phyloP scores from a whole-genome alignment of 2,888 invertebrate species.

The Agonopterix arenella region DNA sequence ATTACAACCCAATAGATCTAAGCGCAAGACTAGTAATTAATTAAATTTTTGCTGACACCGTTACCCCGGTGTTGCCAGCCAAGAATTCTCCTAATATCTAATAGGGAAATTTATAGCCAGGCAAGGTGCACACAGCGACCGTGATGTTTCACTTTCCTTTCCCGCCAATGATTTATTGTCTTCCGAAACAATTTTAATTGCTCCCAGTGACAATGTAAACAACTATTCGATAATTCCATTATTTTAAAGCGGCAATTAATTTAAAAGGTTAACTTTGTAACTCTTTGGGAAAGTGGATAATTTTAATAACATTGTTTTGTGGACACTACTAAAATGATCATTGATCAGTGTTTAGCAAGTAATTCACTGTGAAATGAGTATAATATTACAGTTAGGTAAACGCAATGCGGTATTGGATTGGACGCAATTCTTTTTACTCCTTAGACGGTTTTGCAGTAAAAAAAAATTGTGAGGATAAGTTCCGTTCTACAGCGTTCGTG shows the following conservation, averaged over 20 bases:
- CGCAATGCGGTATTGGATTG: no score
- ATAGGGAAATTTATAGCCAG: slow-evolving; percentile 75
- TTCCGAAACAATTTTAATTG: slow-evolving; percentile 75
- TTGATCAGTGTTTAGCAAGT: no score
- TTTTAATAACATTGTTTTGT: no score
- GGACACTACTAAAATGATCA: no score
- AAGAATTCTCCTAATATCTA: slow-evolving; percentile 63
- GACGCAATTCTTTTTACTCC: no score
- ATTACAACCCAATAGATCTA: background rate
- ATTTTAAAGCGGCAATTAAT: slow-evolving; percentile 59
- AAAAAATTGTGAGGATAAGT: no score
- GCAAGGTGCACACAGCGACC: slow-evolving; percentile 10
- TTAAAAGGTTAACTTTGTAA: slow-evolving; percentile 33
- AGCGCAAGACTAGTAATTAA: slow-evolving; percentile 41
- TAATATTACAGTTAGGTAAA: no score
- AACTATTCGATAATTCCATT: slow-evolving; percentile 76
- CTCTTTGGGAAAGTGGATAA: no score
- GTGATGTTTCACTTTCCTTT: slow-evolving; percentile 72
- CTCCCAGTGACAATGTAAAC: slow-evolving; percentile 74
- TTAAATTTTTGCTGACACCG: slow-evolving; percentile 57
- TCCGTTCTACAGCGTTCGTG: no score
- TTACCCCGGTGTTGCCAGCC: slow-evolving; percentile 47
- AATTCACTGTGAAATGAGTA: no score
- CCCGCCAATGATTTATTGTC: slow-evolving; percentile 71
- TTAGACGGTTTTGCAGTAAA: no score